These are phyloP conservation scores for Yponomeuta malinellus DNA, from an alignment of 2,888 invertebrate species.

Conservation along the genomic window DNA sequence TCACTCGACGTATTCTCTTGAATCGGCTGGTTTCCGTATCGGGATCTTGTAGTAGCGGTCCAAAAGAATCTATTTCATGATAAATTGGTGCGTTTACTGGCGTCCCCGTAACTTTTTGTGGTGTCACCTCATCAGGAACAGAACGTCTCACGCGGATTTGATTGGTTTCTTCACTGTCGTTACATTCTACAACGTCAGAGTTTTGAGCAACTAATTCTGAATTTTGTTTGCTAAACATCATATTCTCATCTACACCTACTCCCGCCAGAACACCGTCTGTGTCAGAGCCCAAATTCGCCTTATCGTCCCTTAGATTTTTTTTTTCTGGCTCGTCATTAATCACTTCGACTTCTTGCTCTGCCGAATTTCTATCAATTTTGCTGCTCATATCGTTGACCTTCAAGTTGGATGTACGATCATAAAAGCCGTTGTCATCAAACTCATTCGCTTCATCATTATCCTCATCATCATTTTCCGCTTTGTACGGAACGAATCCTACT, in stretches of 20 bases:
- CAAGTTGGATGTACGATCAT: constrained; percentile 53
- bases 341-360: constrained; percentile 14
- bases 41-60: constrained; percentile 43
- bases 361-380: not conserved
- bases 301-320: constrained; percentile 33
- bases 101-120: constrained; percentile 25
- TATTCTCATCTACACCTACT: constrained; percentile 53
- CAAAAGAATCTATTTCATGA: constrained; percentile 54
- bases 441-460: constrained; percentile 68
- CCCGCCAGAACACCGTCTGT: constrained; percentile 56
- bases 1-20: constrained; percentile 58
- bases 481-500: constrained; percentile 52
- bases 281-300: constrained; percentile 51
- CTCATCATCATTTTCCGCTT: constrained; percentile 55
- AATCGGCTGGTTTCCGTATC: constrained; percentile 51
- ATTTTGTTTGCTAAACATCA: constrained; percentile 49
- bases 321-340: constrained; percentile 17
- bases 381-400: constrained; percentile 25
- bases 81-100: constrained; percentile 39
- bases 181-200: constrained; percentile 16
- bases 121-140: not conserved
- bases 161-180: constrained; percentile 20
- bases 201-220: constrained; percentile 39
- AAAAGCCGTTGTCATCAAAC: constrained; percentile 67
- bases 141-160: constrained; percentile 14